These are phyloP conservation scores for Drosophila grimshawi DNA, from an alignment of 1,140 invertebrate genomes.

Conservation along the genomic window DNA sequence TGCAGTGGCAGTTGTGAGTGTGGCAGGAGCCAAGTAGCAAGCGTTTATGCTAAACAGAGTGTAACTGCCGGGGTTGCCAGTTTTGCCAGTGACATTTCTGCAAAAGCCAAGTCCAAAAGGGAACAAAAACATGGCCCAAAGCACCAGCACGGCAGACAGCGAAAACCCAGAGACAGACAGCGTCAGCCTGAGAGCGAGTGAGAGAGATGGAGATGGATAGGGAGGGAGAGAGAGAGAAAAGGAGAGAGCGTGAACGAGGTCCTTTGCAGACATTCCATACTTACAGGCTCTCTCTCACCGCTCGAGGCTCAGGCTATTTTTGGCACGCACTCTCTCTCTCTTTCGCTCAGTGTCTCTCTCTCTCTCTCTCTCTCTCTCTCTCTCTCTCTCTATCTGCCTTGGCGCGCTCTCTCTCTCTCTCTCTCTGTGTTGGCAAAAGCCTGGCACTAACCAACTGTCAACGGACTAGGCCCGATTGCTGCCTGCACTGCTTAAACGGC, in stretches of 20 bases:
- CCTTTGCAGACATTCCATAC: slow-evolving; percentile 70
- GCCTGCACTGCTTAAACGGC: slow-evolving; percentile 55
- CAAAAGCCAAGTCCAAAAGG: slow-evolving; percentile 65
- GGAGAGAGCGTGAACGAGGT: neutral
- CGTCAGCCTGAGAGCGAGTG: slow-evolving; percentile 8
- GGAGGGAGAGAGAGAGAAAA: slow-evolving; percentile 7
- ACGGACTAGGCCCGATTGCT: slow-evolving; percentile 33
- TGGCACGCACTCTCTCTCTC: slow-evolving; percentile 29
- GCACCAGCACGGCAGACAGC: slow-evolving; percentile 31
- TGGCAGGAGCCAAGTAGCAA: slow-evolving; percentile 80
- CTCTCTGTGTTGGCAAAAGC: neutral
- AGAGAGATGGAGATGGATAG: slow-evolving; percentile 13
- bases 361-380: slow-evolving; percentile 9
- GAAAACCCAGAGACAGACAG: slow-evolving; percentile 7
- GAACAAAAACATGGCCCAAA: slow-evolving; percentile 58
- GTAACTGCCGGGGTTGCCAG: slow-evolving; percentile 79
- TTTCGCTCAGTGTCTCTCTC: slow-evolving; percentile 1
- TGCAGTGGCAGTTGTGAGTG: slow-evolving; percentile 5
- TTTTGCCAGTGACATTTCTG: slow-evolving; percentile 71
- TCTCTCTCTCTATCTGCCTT: slow-evolving; percentile 7
- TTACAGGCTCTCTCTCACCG: slow-evolving; percentile 33
- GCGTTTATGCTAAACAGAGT: slow-evolving; percentile 83
- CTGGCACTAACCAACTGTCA: slow-evolving; percentile 33
- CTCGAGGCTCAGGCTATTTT: slow-evolving; percentile 45
- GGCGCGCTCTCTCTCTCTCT: slow-evolving; percentile 3